A percentile compares a stretch with the other conserved stretches of the same genome.
Conservation (phyloP, 2,888 invertebrate species). For the Eurytoma adleriae region DNA sequence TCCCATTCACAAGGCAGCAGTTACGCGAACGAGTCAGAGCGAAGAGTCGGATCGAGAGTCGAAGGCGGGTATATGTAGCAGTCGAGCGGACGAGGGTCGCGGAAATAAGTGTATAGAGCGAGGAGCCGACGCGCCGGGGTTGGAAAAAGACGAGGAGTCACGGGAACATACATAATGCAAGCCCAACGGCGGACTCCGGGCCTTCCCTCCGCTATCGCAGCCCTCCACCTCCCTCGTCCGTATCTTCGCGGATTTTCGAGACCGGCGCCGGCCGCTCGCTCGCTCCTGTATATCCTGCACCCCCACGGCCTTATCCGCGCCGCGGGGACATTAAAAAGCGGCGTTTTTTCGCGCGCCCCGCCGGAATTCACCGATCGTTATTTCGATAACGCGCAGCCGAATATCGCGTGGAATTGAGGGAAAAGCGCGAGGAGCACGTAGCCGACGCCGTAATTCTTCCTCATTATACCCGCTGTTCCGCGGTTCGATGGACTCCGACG, state of each 20-base stretch:
- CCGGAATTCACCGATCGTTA: conserved; percentile 29
- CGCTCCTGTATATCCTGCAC: background rate
- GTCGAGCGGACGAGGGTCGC: background rate
- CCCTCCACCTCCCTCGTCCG: too few species aligned
- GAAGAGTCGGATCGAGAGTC: background rate
- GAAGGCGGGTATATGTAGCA: background rate
- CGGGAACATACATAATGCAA: conserved; percentile 57
- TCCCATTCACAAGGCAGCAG: conserved; percentile 32
- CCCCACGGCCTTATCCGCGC: background rate
- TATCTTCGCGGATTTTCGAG: conserved; percentile 39
- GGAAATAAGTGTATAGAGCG: conserved; percentile 39
- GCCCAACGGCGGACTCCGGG: conserved; percentile 13
- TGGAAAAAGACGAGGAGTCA: conserved; percentile 49
- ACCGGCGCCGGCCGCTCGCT: conserved; percentile 1
- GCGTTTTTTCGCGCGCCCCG: conserved; percentile 19
- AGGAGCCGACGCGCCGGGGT: conserved; percentile 25
- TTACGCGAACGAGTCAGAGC: conserved; percentile 10
- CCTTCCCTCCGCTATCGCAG: conserved; percentile 40
- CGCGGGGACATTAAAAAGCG: conserved; percentile 38
- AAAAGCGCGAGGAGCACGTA: conserved; percentile 39
- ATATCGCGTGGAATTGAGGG: conserved; percentile 32
- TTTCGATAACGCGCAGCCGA: conserved; percentile 28
- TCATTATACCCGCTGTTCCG: conserved; percentile 31
- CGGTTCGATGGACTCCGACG: conserved; percentile 1
- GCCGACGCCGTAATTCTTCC: conserved; percentile 44